Evolutionary conservation across 2,888 invertebrate species (phyloP), one percentile per base, ranked within the genome.

Genomic region (Yponomeuta cagnagella): DNA sequence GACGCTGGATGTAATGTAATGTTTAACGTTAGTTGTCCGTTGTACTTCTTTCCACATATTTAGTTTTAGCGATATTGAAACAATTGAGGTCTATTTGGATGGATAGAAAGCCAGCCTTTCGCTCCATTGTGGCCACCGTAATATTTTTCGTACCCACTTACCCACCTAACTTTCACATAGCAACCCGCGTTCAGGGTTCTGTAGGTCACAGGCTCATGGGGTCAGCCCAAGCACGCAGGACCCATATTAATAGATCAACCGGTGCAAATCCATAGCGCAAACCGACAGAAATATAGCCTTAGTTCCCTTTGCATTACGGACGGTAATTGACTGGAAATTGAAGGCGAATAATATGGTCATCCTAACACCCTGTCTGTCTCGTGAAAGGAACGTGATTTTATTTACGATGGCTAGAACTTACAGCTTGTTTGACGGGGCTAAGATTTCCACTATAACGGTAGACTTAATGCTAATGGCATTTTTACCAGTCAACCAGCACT

Each of bases 121-220:
- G 43, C 43, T 43, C 43, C 43, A 43, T 43, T 43, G 9, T 58
- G 12, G 52, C 3, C 15, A 58, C 15, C 52, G 2, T 10, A 52
- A 52, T 12, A 12, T 12, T 58, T 58, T 58, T 58, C 4, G 52
- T 15, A 58, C 52, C 15, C 52, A 15, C 52, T 8, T 58, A 58
- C 1, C 3, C 15, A 58, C 15, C 12, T 58, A 43, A 71, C 71
- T 71, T 71, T 71, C 71, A 68, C 69, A 66, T 66, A 52, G n/a
- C 30, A 68, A 30, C 58, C 48, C 37, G 48, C 33, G 63, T 63
- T 82, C 83, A 84, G 83, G 85, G 86, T 85, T 86, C 86, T 89
- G 76, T 89, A 79, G 90, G 90, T 90, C 86, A 89, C 81, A 86
- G 83, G 84, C 83, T 74, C 86, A 86, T 76, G 81, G 79, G 86